A percentile compares a stretch with the other conserved stretches of the same genome.
These are phyloP conservation scores for Halcyon smyrnensis DNA, from an alignment of 2,797 vertebrate genomes.

Conservation along the genomic window DNA sequence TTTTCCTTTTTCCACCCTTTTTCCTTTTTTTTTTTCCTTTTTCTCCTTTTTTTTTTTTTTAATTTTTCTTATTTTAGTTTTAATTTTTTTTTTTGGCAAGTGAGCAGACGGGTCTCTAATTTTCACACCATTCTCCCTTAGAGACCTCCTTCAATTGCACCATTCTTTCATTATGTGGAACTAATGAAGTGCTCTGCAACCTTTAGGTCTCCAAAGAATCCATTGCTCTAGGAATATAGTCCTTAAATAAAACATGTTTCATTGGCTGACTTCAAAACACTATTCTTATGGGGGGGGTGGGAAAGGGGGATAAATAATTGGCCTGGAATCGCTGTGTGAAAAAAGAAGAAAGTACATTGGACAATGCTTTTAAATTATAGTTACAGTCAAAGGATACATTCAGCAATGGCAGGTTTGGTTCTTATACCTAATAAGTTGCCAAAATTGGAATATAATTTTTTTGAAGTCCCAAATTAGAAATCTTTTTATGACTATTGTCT, in stretches of 20 bases:
- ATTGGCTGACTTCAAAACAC: slow-evolving; percentile 83
- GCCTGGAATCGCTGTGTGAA: slow-evolving; percentile 53
- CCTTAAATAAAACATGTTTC: slow-evolving; percentile 82
- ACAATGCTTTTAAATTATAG: slow-evolving; percentile 61
- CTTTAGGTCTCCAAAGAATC: slow-evolving; percentile 76
- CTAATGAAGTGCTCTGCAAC: slow-evolving; percentile 81
- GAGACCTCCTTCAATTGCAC: slow-evolving; percentile 77
- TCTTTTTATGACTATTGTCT: not conserved
- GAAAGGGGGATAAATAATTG: slow-evolving; percentile 26
- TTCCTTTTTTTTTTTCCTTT: not conserved
- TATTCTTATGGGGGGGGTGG: slow-evolving; percentile 45
- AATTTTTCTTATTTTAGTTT: not conserved
- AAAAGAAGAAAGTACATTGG: slow-evolving; percentile 38
- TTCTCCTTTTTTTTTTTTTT: not conserved
- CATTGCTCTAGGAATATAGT: slow-evolving; percentile 72
- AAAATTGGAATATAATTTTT: not conserved
- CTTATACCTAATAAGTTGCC: not conserved
- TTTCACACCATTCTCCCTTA: slow-evolving; percentile 76
- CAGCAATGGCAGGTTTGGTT: not conserved
- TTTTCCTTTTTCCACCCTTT: not conserved
- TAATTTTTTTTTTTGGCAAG: slow-evolving; percentile 31
- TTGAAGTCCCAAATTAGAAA: not conserved
- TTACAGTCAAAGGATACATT: slow-evolving; percentile 63
- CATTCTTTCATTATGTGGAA: slow-evolving; percentile 82
- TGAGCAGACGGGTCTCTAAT: slow-evolving; percentile 78